A percentile compares a stretch with the other conserved stretches of the same genome.
These are phyloP conservation scores for Chironomus striatipennis DNA, from an alignment of 1,140 invertebrate species.

Conservation along the genomic window DNA sequence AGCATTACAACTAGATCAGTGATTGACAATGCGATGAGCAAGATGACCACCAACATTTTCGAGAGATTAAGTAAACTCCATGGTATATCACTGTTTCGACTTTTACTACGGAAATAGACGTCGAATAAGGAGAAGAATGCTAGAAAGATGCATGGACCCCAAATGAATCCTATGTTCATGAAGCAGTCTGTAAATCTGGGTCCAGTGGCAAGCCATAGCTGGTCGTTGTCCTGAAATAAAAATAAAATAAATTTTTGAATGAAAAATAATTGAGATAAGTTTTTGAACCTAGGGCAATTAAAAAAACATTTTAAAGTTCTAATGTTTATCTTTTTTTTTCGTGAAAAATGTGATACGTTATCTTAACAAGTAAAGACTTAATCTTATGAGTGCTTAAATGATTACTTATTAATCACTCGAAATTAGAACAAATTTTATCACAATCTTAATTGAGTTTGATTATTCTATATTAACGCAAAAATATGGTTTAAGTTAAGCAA, in stretches of 20 bases:
- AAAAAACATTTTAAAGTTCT: too few species aligned
- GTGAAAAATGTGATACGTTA: background rate
- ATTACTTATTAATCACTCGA: too few species aligned
- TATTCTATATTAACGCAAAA: too few species aligned
- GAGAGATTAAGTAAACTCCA: background rate
- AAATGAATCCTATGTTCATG: background rate
- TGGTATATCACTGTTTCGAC: slow-evolving; percentile 5
- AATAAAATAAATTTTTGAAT: too few species aligned
- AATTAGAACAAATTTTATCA: too few species aligned
- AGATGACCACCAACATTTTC: background rate
- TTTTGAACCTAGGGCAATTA: too few species aligned
- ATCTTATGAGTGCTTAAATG: too few species aligned
- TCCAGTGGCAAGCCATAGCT: background rate
- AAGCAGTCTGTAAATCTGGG: background rate
- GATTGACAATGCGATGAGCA: background rate
- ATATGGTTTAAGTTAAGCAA: too few species aligned
- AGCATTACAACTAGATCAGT: background rate
- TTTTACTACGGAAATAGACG: background rate
- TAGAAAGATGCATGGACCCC: background rate
- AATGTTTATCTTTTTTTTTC: too few species aligned
- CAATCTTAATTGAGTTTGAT: too few species aligned
- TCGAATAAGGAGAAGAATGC: background rate
- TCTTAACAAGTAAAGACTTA: too few species aligned
- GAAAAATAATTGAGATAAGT: too few species aligned
- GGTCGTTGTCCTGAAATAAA: background rate